These are phyloP conservation scores for Diadumene lineata DNA, from an alignment of 92 coral and sea anemone species.

Conservation along the genomic window DNA sequence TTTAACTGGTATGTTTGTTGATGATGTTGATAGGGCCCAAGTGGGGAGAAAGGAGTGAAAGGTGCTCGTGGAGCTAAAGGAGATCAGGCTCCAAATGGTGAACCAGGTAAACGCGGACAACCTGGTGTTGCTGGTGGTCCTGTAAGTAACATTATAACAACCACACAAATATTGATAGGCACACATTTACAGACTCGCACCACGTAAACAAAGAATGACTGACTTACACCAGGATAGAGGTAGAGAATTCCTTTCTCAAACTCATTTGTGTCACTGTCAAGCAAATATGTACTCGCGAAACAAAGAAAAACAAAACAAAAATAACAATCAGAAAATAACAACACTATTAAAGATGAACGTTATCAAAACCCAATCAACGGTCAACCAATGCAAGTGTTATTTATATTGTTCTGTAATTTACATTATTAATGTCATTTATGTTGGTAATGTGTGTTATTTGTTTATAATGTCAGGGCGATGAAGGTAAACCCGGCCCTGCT, in stretches of 20 bases:
- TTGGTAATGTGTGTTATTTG: neutral
- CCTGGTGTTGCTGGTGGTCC: conserved; percentile 30
- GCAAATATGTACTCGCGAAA: no score
- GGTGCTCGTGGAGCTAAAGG: conserved; percentile 62
- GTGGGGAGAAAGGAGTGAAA: conserved; percentile 29
- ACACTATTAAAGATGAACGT: no score
- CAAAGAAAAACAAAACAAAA: no score
- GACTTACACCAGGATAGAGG: no score
- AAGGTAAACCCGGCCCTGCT: conserved; percentile 28
- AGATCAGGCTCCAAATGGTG: conserved; percentile 46
- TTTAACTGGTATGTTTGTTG: neutral
- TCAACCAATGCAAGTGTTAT: no score
- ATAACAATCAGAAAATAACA: no score
- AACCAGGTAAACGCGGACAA: conserved; percentile 13
- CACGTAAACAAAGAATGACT: no score
- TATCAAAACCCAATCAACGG: no score
- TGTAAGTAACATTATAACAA: conserved; percentile 32
- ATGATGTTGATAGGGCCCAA: neutral
- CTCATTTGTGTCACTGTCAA: neutral
- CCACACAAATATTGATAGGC: no score
- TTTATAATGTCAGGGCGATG: conserved; percentile 26
- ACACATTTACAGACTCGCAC: no score
- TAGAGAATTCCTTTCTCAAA: no score
- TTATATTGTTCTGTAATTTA: no score
- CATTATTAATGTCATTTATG: neutral